Conservation (phyloP, 2,888 invertebrate genomes). For the Podotricha telesiphe region DNA sequence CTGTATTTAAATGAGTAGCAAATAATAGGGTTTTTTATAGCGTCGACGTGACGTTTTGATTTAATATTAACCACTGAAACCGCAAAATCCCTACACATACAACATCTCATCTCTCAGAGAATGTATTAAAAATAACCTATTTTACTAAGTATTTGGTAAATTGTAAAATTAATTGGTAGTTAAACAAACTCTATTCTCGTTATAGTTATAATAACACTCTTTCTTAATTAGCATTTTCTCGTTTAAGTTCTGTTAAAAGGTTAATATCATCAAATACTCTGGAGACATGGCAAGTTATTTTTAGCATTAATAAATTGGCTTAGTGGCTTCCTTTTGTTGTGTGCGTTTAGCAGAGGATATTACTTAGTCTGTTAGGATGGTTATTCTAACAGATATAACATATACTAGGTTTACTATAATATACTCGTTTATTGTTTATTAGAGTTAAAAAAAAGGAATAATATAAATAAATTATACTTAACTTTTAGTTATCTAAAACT, state of each 20-base stretch:
- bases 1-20: constrained; percentile 66
- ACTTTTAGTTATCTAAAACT: too few species aligned
- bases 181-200: not conserved
- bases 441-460: not conserved
- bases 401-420: too few species aligned
- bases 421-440: too few species aligned
- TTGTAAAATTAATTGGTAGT: not conserved
- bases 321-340: constrained; percentile 78
- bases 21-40: constrained; percentile 61
- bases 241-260: constrained; percentile 73
- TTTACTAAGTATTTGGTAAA: not conserved
- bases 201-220: constrained; percentile 21
- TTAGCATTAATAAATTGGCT: constrained; percentile 83
- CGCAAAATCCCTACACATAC: constrained; percentile 69
- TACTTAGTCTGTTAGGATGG: constrained; percentile 47
- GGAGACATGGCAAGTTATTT: constrained; percentile 79
- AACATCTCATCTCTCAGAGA: too few species aligned
- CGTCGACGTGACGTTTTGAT: constrained; percentile 45
- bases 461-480: too few species aligned
- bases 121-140: too few species aligned
- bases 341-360: constrained; percentile 63
- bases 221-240: constrained; percentile 45
- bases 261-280: constrained; percentile 76
- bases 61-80: constrained; percentile 66
- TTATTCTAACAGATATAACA: too few species aligned